A percentile compares a stretch with the other conserved stretches of the same genome.
Conservation (phyloP, 2,113 vertebrate genomes). For the Proteles cristata region DNA sequence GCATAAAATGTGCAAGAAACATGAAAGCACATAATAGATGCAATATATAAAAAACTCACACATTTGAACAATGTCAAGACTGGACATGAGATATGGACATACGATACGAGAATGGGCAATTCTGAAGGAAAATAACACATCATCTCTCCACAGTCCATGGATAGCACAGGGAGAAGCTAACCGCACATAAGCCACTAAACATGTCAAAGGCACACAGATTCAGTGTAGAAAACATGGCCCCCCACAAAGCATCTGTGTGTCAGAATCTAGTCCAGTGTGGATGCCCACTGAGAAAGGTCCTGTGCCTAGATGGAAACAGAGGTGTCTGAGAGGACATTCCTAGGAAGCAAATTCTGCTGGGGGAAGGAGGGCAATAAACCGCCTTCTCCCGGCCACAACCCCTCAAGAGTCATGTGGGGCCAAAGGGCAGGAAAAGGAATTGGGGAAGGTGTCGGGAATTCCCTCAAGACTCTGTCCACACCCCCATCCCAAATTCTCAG, state of each 20-base stretch:
- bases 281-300: constrained; percentile 29
- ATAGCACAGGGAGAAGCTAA: background rate
- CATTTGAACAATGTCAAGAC: background rate
- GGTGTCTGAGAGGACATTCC: constrained; percentile 1
- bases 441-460: constrained; percentile 30
- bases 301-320: background rate
- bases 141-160: background rate
- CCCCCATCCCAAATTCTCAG: constrained; percentile 19
- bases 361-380: background rate
- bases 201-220: background rate
- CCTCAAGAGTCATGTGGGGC: constrained; percentile 41
- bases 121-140: background rate
- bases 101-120: background rate
- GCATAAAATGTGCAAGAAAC: background rate
- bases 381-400: background rate
- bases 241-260: background rate
- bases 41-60: background rate
- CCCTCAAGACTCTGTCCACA: constrained; percentile 57
- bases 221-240: background rate
- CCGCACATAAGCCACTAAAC: background rate
- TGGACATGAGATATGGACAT: background rate
- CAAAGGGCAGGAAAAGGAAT: constrained; percentile 45
- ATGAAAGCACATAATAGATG: background rate
- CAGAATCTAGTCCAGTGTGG: background rate
- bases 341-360: constrained; percentile 47